These are phyloP conservation scores for Harpalus rufipes DNA, from an alignment of 2,888 invertebrate species.

Conservation along the genomic window DNA sequence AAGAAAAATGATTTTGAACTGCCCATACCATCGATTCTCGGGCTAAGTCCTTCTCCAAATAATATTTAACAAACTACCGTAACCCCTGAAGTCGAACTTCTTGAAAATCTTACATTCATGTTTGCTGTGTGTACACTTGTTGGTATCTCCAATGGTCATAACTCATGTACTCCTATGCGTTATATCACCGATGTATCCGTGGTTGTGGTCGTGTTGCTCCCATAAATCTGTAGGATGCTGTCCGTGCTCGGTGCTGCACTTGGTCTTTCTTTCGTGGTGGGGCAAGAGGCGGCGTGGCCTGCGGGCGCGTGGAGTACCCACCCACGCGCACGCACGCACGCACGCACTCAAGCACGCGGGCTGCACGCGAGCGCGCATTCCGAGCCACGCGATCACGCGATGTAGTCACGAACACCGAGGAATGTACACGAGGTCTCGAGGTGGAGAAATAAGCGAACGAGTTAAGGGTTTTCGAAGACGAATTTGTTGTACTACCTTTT, in stretches of 20 bases:
- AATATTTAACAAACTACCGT: no score
- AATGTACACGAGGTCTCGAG: no score
- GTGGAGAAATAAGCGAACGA: no score
- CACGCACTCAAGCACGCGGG: constrained; percentile 55
- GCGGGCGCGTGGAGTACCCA: constrained; percentile 36
- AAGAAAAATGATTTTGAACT: no score
- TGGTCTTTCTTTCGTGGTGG: neutral
- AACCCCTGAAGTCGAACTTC: neutral
- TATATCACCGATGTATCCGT: constrained; percentile 29
- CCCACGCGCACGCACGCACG: constrained; percentile 40
- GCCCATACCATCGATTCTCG: no score
- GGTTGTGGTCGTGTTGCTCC: constrained; percentile 29
- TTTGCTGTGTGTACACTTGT: neutral
- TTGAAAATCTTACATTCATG: neutral
- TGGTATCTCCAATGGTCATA: constrained; percentile 8
- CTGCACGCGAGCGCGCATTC: constrained; percentile 63
- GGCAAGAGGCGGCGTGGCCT: constrained; percentile 20
- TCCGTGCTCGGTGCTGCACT: neutral
- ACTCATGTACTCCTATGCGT: neutral
- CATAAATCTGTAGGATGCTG: constrained; percentile 35
- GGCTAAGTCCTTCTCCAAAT: no score
- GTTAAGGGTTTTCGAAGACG: no score
- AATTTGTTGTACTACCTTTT: no score
- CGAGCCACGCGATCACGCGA: constrained; percentile 58
- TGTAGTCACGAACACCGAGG: no score